These are phyloP conservation scores for Drosophila nr. perissopoda DNA, from an alignment of 2,888 invertebrate species.

Conservation along the genomic window DNA sequence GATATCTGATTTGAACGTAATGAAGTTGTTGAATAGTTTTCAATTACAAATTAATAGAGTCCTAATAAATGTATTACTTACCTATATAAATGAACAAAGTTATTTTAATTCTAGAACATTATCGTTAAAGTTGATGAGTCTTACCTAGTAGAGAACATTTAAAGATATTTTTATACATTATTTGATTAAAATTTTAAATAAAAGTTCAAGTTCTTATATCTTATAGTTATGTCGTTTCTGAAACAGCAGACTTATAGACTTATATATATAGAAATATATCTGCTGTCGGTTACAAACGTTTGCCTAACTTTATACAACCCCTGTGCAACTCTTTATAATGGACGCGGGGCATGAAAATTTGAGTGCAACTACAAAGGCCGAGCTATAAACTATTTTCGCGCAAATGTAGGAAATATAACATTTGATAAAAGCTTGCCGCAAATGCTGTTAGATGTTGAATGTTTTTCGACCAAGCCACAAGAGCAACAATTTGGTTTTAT, in stretches of 20 bases:
- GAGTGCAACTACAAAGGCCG: slow-evolving; percentile 41
- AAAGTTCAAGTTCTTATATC: neutral
- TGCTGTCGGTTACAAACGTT: neutral
- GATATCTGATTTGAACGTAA: neutral
- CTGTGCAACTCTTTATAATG: neutral
- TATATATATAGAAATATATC: neutral
- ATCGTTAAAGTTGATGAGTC: neutral
- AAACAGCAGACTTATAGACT: neutral
- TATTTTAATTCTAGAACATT: neutral
- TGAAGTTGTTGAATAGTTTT: neutral
- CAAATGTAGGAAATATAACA: slow-evolving; percentile 29
- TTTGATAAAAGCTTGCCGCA: slow-evolving; percentile 56
- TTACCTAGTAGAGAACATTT: rapidly evolving
- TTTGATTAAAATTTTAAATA: neutral
- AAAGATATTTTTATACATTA: neutral
- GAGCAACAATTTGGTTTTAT: slow-evolving; percentile 15
- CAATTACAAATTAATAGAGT: neutral
- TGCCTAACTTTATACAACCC: neutral
- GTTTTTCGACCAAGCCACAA: slow-evolving; percentile 40
- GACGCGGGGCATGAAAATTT: slow-evolving; percentile 12
- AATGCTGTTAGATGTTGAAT: slow-evolving; percentile 66
- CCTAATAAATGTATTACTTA: neutral
- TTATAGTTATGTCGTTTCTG: neutral
- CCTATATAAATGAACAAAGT: neutral
- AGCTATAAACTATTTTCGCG: slow-evolving; percentile 64